A percentile compares a stretch with the other conserved stretches of the same genome.
Conservation (phyloP, 2,888 invertebrate genomes). For the Neelides folsomi region DNA sequence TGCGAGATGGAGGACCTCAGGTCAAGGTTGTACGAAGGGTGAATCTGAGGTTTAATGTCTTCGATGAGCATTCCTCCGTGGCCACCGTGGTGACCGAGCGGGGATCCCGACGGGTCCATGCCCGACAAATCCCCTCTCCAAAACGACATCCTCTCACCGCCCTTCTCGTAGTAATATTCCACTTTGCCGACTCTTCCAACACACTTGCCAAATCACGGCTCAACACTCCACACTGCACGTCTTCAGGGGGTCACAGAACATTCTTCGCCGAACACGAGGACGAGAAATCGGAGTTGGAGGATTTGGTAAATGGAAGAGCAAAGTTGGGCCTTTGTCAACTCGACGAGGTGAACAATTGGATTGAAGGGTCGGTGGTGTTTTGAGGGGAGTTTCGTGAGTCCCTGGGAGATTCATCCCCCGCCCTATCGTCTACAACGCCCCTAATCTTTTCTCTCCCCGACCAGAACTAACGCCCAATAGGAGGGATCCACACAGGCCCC, state of each 20-base stretch:
- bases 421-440: constrained; percentile 28
- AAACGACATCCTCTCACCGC: constrained; percentile 12
- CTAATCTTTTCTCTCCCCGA: constrained; percentile 39
- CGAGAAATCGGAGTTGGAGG: no score
- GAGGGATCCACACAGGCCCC: constrained; percentile 45
- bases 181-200: no score
- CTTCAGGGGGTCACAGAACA: no score
- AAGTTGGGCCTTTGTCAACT: no score
- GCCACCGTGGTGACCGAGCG: constrained; percentile 21
- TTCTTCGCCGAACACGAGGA: no score
- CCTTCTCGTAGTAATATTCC: no score
- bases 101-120: constrained; percentile 28
- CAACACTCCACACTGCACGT: no score
- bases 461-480: constrained; percentile 47
- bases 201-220: no score
- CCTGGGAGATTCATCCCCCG: constrained; percentile 4
- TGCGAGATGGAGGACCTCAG: constrained; percentile 18
- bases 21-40: constrained; percentile 32
- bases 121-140: constrained; percentile 29
- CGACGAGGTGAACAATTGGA: no score
- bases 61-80: constrained; percentile 29
- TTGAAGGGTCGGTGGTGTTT: no score
- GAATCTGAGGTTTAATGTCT: constrained; percentile 29
- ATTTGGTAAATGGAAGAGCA: no score
- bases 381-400: no score